These are phyloP conservation scores for Trichosurus vulpecula DNA, from an alignment of 2,797 vertebrate genomes.

Conservation along the genomic window DNA sequence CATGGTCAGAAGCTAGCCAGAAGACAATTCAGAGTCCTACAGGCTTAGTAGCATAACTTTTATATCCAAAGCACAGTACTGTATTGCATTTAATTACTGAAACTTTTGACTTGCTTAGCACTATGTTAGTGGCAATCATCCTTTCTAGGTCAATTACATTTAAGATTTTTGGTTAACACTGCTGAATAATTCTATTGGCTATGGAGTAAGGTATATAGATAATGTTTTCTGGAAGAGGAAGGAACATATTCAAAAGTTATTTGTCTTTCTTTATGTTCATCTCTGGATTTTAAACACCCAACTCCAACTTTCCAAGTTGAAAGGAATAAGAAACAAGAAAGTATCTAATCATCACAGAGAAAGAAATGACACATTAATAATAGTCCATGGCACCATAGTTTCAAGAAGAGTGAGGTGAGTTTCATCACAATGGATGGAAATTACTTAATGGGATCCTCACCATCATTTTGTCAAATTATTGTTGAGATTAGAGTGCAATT, in stretches of 20 bases:
- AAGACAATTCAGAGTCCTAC: neutral
- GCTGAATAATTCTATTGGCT: neutral
- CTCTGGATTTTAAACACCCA: constrained; percentile 5
- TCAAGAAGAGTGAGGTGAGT: constrained; percentile 38
- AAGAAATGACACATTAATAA: constrained; percentile 11
- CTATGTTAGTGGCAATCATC: neutral
- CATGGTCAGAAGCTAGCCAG: neutral
- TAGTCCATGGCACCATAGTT: constrained; percentile 30
- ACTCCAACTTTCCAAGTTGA: neutral
- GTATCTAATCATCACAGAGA: constrained; percentile 19
- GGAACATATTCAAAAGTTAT: neutral
- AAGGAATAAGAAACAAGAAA: neutral
- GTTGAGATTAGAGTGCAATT: constrained; percentile 58
- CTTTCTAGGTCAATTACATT: neutral
- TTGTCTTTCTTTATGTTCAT: neutral
- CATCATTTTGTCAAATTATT: constrained; percentile 63
- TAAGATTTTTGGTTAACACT: neutral
- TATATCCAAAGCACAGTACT: neutral
- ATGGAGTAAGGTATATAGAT: neutral
- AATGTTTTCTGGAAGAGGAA: neutral
- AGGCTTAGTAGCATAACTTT: neutral
- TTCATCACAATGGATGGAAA: constrained; percentile 54
- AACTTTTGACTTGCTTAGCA: neutral
- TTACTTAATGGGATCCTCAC: neutral
- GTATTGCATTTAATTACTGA: neutral